Evolutionary conservation across 2,888 invertebrate genomes (phyloP).

Genomic region (Polietes domitor): DNA sequence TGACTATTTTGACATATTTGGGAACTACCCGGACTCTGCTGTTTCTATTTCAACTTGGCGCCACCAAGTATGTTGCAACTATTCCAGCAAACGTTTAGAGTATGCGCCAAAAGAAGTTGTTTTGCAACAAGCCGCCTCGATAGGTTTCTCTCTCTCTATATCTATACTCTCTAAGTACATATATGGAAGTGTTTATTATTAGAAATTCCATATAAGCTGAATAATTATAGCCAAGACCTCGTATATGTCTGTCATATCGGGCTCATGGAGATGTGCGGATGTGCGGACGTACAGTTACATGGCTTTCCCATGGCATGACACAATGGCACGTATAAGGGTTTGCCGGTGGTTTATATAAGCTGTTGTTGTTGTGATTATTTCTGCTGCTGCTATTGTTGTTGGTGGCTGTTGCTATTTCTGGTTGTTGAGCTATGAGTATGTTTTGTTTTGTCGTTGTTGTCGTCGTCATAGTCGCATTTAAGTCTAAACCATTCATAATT

Average conservation of each 20-base stretch:
- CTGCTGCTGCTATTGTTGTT: conserved; percentile 1
- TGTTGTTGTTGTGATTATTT: background rate
- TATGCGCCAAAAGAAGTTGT: no score
- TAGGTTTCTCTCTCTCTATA: no score
- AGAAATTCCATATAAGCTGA: no score
- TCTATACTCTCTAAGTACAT: no score
- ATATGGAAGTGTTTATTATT: no score
- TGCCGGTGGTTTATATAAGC: conserved; percentile 16
- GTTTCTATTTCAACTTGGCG: no score
- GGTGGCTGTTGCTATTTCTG: background rate
- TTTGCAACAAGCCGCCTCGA: no score
- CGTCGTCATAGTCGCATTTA: conserved; percentile 10
- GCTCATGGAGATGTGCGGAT: background rate
- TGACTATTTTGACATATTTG: no score
- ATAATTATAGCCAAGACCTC: background rate
- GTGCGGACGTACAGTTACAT: background rate
- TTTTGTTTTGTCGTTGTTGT: background rate
- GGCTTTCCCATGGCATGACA: background rate
- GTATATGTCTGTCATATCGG: background rate
- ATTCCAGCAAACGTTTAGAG: no score
- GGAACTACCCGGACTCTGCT: no score
- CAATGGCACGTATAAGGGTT: conserved; percentile 21
- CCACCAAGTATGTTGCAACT: no score
- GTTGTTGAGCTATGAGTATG: background rate
- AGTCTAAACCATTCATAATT: conserved; percentile 47